Evolutionary conservation across 2,113 vertebrate genomes (phyloP), one percentile per base, ranked within the genome.

Genomic region (Diglossa brunneiventris): DNA sequence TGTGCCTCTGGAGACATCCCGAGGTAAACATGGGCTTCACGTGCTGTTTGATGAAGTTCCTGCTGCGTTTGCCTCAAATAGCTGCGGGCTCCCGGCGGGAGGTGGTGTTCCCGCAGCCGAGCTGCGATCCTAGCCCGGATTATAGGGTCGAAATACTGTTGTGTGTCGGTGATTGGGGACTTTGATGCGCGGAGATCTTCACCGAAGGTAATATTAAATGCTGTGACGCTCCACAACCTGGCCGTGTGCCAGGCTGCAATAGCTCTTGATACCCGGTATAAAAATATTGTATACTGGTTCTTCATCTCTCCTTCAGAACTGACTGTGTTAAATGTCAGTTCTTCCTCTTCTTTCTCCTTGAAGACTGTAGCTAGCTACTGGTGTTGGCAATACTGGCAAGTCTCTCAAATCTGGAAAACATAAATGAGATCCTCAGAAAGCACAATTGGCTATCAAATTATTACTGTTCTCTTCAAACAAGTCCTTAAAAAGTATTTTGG

Each of bases 181-280:
- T 74, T 74, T 6, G 1, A 4, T 3, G n/a, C 2, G 4, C 0
- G 0, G 37, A 61, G 41, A 9, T 19, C 28, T 80, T 88, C 8
- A 0, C n/a, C 21, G 30, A 81, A 52, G 33, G 56, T 46, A 10
- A 1, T 21, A 16, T 6, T 22, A 35, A 76, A 21, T 35, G 18
- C 23, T 30, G 41, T 62, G 64, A 27, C 27, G 7, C 35, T 64
- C 49, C 35, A 12, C 22, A 62, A 4, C 28, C 37, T 59, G 77
- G 7, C 42, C 3, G 0, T 5, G 7, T 61, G 31, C 64, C 67
- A 56, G 46, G 6, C 41, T 64, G 62, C 22, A 15, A 3, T 19
- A 42, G 35, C 21, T 61, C 33, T 50, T 49, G 37, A 14, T 19
- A 8, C 3, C 3, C 14, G 2, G 11, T 46, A 8, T 56, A 52